Percentiles rank a stretch among this genome's conserved stretches.
phyloP scores from a whole-genome alignment of 2,888 invertebrate species.

The Biston stratarius region DNA sequence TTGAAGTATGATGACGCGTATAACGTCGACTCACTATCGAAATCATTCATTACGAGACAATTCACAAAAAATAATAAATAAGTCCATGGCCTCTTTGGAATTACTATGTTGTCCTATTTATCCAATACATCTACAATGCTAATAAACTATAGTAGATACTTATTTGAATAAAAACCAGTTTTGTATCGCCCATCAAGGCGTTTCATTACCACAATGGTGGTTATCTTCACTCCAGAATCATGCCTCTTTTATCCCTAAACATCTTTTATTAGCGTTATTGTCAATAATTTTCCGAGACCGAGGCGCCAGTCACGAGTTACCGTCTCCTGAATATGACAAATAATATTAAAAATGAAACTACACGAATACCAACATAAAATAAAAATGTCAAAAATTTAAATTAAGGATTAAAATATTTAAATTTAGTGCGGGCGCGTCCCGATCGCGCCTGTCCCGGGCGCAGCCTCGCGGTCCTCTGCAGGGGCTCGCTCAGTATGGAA shows the following conservation, averaged over 20 bases:
- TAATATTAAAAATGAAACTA: conserved; percentile 85
- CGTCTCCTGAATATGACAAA: conserved; percentile 84
- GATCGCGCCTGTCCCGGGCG: conserved; percentile 62
- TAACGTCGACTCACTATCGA: conserved; percentile 31
- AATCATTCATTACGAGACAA: neutral
- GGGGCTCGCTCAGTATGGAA: conserved; percentile 53
- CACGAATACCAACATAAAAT: conserved; percentile 86
- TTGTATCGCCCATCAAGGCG: conserved; percentile 17
- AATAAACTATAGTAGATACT: neutral
- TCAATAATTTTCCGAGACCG: conserved; percentile 61
- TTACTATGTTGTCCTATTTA: conserved; percentile 17
- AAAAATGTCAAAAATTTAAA: conserved; percentile 87
- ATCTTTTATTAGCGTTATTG: conserved; percentile 51
- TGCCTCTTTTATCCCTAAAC: conserved; percentile 41
- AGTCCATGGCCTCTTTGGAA: conserved; percentile 23
- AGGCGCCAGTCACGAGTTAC: conserved; percentile 78
- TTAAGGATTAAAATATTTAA: conserved; percentile 87
- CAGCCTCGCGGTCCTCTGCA: conserved; percentile 41
- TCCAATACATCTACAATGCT: neutral
- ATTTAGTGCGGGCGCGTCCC: conserved; percentile 84
- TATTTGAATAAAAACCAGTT: conserved; percentile 23
- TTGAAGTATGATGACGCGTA: neutral
- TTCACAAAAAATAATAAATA: neutral
- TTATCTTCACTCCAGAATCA: conserved; percentile 37
- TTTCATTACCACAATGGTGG: conserved; percentile 30